Conservation (phyloP, 2,797 vertebrate species). For the Manis crassicaudata region DNA sequence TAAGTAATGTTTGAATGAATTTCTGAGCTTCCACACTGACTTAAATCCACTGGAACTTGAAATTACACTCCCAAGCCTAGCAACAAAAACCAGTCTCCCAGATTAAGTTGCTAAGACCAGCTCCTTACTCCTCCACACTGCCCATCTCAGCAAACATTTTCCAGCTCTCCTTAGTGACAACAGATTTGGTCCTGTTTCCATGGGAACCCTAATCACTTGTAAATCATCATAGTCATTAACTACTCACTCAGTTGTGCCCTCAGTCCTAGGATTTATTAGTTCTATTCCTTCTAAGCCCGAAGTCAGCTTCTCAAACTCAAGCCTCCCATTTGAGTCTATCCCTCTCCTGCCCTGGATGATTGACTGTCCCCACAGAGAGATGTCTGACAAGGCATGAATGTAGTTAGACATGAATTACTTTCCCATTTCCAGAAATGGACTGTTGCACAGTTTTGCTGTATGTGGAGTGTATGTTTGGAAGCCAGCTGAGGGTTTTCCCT, state of each 20-base stretch:
- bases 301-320: not conserved
- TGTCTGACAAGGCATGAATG: not conserved
- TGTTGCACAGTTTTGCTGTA: not conserved
- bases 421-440: not conserved
- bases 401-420: too few relatives aligned
- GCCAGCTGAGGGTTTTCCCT: not conserved
- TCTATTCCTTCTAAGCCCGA: not conserved
- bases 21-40: not conserved
- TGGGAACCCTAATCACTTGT: not conserved
- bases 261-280: not conserved
- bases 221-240: not conserved
- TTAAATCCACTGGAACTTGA: not conserved
- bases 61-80: not conserved
- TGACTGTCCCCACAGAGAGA: not conserved
- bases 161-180: not conserved
- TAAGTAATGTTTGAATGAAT: not conserved
- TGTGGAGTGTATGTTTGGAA: not conserved
- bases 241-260: not conserved
- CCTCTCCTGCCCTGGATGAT: not conserved
- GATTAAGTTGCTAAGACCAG: not conserved
- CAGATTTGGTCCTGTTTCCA: not conserved
- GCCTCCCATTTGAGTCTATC: fast-evolving
- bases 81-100: not conserved
- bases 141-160: not conserved
- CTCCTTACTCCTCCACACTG: not conserved